These are phyloP conservation scores for Drusus annulatus DNA, from an alignment of 1,140 invertebrate genomes.

Conservation along the genomic window DNA sequence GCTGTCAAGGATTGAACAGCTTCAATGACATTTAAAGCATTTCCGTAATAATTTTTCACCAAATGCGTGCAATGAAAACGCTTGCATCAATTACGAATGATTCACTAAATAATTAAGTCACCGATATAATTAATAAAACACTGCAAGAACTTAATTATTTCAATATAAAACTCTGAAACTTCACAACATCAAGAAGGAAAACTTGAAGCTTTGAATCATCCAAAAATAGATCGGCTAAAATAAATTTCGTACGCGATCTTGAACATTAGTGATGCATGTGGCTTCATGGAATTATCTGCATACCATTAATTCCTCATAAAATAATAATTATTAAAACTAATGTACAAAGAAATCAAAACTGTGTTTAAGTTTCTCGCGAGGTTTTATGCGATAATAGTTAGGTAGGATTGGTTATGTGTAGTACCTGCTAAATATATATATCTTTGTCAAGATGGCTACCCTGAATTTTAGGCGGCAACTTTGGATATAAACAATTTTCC, in stretches of 20 bases:
- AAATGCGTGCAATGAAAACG: no score
- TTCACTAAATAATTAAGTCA: no score
- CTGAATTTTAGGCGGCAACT: not conserved
- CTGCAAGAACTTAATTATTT: no score
- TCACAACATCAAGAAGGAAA: conserved; percentile 12
- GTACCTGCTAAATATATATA: not conserved
- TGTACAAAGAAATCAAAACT: not conserved
- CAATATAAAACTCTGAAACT: conserved; percentile 20
- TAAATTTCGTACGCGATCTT: conserved; percentile 47
- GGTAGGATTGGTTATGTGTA: not conserved
- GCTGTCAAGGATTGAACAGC: not conserved
- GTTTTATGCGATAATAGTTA: no score
- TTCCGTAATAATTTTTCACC: no score
- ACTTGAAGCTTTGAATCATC: conserved; percentile 42
- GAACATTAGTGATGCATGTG: not conserved
- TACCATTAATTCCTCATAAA: no score
- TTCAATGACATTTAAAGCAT: not conserved
- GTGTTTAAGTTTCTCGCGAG: not conserved
- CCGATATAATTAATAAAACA: no score
- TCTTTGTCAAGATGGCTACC: not conserved
- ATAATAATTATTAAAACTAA: no score
- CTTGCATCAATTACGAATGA: no score
- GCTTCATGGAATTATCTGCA: not conserved
- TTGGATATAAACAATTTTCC: no score
- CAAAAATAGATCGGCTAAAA: conserved; percentile 56